Base-by-base conservation (phyloP, 2,113 vertebrate genomes). In the Malurus melanocephalus region DNA sequence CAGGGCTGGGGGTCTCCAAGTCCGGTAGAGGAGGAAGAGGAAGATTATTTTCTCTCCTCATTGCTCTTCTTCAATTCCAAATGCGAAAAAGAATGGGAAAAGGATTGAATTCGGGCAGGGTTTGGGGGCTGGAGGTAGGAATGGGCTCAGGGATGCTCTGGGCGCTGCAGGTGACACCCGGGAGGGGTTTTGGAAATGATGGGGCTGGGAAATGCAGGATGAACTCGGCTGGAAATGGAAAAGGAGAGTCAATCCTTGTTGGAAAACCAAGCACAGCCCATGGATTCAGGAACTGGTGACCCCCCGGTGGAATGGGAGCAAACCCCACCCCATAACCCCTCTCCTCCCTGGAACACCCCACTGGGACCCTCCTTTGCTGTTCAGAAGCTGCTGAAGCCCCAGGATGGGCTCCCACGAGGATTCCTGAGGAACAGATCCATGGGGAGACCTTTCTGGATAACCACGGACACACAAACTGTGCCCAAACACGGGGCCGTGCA, bases 401-500 rank as follows among this genome's bases (percentile, higher is more conserved):
- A 26, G 57, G 19, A 4, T 0, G 11, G 9, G 23, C 19, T 64
- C 56, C 45, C 65, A 35, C 43, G 6, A 27, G 49, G 33, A 32
- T 33, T 59, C 27, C 74, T 13, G 46, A 51, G n/a, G 22, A 23
- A 49, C 4, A 4, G 7, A 21, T 9, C 56, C 18, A 0, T 0
- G 1, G 16, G 51, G 16, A 24, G 13, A 53, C 19, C 4, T n/a
- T 33, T 28, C 40, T 30, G 26, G n/a, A 11, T 57, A 32, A 28
- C 28, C 65, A 3, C 3, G 1, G 82, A 27, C 2, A 2, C 19
- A 0, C 52, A 43, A 61, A 69, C 22, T 22, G 66, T 9, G 66
- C 42, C 2, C 20, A 11, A 40, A 16, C 23, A 3, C 2, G 1
- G n/a, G 3, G 2, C 28, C 24, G 2, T 14, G 33, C 43, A 43